Evolutionary conservation across 2,113 vertebrate genomes (phyloP).

Genomic region (Chitala chitala): DNA sequence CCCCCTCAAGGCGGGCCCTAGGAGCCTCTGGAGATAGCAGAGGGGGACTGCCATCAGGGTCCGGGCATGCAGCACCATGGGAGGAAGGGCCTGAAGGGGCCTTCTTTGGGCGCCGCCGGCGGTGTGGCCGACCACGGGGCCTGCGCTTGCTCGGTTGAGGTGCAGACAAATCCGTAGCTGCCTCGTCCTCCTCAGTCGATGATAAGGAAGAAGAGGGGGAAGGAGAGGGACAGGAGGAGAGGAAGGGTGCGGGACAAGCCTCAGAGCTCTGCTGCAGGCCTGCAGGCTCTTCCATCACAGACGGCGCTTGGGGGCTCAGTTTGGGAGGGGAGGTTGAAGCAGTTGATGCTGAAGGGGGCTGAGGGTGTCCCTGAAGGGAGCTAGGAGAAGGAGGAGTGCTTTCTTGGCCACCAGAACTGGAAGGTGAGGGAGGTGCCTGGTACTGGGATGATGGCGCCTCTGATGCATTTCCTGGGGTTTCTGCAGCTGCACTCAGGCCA

Average conservation of each 20-base stretch:
- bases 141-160: conserved; percentile 57
- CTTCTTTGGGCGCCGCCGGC: not conserved
- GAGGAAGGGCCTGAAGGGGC: conserved; percentile 27
- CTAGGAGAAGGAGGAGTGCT: conserved; percentile 32
- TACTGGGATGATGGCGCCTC: conserved; percentile 25
- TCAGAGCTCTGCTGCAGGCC: conserved; percentile 18
- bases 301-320: conserved; percentile 28
- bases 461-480: not conserved
- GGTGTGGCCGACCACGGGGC: conserved; percentile 31
- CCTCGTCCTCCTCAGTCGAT: conserved; percentile 63
- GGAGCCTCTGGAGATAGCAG: conserved; percentile 33
- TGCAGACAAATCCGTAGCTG: conserved; percentile 61
- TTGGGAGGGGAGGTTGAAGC: conserved; percentile 29
- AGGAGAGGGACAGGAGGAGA: conserved; percentile 53
- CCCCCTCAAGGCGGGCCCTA: conserved; percentile 60
- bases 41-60: conserved; percentile 28
- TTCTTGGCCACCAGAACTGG: conserved; percentile 61
- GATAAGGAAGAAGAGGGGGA: conserved; percentile 66
- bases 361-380: conserved; percentile 27
- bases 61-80: not conserved
- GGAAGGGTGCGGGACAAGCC: conserved; percentile 61
- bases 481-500: not conserved
- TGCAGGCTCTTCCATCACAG: conserved; percentile 33
- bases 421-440: conserved; percentile 50
- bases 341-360: conserved; percentile 12